phyloP scores from a whole-genome alignment of 2,113 vertebrate genomes.

The Prunella himalayana region DNA sequence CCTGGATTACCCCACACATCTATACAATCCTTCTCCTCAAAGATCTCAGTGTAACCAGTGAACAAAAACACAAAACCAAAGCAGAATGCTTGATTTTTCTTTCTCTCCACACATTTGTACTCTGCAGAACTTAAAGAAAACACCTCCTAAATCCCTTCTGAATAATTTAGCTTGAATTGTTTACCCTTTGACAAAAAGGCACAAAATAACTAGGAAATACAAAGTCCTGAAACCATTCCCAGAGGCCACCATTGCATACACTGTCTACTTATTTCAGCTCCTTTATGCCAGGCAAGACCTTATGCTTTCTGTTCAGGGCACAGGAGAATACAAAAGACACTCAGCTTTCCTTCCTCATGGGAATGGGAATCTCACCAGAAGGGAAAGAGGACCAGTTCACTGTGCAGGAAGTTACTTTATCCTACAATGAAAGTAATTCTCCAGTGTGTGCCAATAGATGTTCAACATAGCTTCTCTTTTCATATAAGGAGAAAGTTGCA shows the following conservation, averaged over 20 bases:
- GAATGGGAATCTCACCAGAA: slow-evolving; percentile 31
- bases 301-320: slow-evolving; percentile 32
- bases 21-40: slow-evolving; percentile 23
- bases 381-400: background rate
- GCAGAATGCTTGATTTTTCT: slow-evolving; percentile 37
- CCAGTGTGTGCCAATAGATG: background rate
- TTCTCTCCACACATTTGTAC: slow-evolving; percentile 52
- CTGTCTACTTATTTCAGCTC: slow-evolving; percentile 34
- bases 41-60: slow-evolving; percentile 32
- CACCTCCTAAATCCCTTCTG: slow-evolving; percentile 61
- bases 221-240: slow-evolving; percentile 53
- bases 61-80: slow-evolving; percentile 37
- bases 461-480: background rate
- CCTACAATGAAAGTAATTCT: background rate
- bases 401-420: slow-evolving; percentile 23
- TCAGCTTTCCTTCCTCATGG: slow-evolving; percentile 40
- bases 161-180: slow-evolving; percentile 69
- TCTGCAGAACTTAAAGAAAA: slow-evolving; percentile 51
- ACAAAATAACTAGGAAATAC: slow-evolving; percentile 52
- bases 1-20: background rate
- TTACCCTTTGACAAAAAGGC: slow-evolving; percentile 56
- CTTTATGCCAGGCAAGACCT: slow-evolving; percentile 25
- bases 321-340: slow-evolving; percentile 18
- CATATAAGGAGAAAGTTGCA: background rate
- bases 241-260: slow-evolving; percentile 6